Conservation (phyloP, 2,113 vertebrate genomes). For the Neotragus moschatus region DNA sequence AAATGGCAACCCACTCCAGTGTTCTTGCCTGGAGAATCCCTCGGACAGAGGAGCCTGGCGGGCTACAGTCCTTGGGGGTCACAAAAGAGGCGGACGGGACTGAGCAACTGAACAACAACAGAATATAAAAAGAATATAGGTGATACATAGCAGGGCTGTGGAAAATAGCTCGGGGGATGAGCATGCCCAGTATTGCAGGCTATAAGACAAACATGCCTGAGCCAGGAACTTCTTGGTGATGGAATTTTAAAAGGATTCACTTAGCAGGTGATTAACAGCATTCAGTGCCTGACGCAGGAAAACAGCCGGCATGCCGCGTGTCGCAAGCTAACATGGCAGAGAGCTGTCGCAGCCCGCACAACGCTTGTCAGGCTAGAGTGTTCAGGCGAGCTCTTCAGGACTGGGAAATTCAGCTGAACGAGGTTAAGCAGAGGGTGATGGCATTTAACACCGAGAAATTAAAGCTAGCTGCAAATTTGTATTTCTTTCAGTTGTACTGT, state of each 20-base stretch:
- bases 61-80: not conserved
- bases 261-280: not conserved
- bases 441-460: not conserved
- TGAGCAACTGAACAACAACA: not conserved
- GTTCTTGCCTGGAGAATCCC: not conserved
- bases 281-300: not conserved
- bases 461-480: not conserved
- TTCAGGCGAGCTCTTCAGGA: not conserved
- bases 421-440: not conserved
- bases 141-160: not conserved
- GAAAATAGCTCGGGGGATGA: not conserved
- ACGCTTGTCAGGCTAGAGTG: not conserved
- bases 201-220: not conserved
- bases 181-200: not conserved
- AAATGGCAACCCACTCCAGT: not conserved
- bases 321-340: not conserved
- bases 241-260: not conserved
- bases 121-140: not conserved
- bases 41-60: not conserved
- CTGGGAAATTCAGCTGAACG: not conserved
- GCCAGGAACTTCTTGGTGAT: not conserved
- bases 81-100: not conserved
- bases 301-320: not conserved
- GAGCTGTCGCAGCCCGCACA: fast-evolving
- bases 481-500: not conserved